A percentile compares a stretch with the other conserved stretches of the same genome.
These are phyloP conservation scores for Drosophila ambigua DNA, from an alignment of 1,140 invertebrate species.

Conservation along the genomic window DNA sequence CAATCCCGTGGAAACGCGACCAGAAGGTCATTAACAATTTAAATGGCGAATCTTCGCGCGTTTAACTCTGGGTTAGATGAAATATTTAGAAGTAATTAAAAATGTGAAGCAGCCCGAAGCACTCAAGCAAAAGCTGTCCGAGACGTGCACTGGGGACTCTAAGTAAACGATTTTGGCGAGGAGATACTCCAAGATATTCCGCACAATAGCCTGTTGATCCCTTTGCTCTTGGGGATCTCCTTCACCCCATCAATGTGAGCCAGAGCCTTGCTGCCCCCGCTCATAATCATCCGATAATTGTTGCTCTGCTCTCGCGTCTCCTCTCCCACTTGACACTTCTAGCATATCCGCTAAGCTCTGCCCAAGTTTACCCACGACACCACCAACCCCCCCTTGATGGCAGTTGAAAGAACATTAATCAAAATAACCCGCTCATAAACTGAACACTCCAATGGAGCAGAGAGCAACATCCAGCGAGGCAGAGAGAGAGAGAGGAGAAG, in stretches of 20 bases:
- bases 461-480: not conserved
- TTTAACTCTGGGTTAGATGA: slow-evolving; percentile 21
- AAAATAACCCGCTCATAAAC: slow-evolving; percentile 60
- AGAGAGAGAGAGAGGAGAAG: slow-evolving; percentile 5
- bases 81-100: slow-evolving; percentile 64
- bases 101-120: slow-evolving; percentile 42
- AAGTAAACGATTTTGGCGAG: slow-evolving; percentile 12
- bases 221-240: not conserved
- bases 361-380: slow-evolving; percentile 12
- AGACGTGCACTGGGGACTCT: slow-evolving; percentile 4
- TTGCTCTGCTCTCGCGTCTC: slow-evolving; percentile 30
- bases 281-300: slow-evolving; percentile 33
- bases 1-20: slow-evolving; percentile 10
- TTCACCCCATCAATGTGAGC: slow-evolving; percentile 8
- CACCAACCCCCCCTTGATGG: not conserved
- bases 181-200: slow-evolving; percentile 12
- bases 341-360: slow-evolving; percentile 30
- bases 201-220: slow-evolving; percentile 14
- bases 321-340: slow-evolving; percentile 25
- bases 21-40: slow-evolving; percentile 50
- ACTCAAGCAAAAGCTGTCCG: slow-evolving; percentile 4
- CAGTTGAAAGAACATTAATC: slow-evolving; percentile 58
- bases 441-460: slow-evolving; percentile 25
- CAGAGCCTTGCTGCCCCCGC: not conserved
- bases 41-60: slow-evolving; percentile 43